Evolutionary conservation across 2,113 vertebrate species (phyloP).

Genomic region (Cisticola juncidis): DNA sequence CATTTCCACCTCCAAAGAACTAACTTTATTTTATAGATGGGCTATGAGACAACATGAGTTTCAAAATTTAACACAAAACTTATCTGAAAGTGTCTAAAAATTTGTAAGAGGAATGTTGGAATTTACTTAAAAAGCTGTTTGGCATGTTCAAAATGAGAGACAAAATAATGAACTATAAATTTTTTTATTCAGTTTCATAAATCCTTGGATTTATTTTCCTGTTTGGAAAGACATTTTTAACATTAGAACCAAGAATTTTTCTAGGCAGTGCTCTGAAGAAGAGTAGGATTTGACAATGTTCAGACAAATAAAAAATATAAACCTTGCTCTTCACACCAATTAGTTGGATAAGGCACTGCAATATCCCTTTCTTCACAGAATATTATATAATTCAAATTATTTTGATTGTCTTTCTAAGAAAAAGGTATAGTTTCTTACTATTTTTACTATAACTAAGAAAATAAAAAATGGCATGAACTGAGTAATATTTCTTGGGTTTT

Average conservation of each 20-base stretch:
- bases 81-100: not conserved
- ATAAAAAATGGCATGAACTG: not conserved
- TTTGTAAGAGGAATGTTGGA: not conserved
- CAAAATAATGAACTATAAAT: not conserved
- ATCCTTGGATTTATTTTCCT: not conserved
- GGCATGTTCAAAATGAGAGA: not conserved
- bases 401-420: not conserved
- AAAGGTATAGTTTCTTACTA: not conserved
- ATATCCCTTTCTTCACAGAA: not conserved
- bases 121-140: not conserved
- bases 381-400: not conserved
- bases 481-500: not conserved
- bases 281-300: not conserved
- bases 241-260: not conserved
- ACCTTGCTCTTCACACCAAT: not conserved
- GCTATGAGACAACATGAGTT: not conserved
- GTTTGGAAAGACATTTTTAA: not conserved
- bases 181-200: not conserved
- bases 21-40: not conserved
- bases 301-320: not conserved
- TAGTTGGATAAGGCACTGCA: not conserved
- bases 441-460: not conserved
- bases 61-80: not conserved
- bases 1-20: not conserved
- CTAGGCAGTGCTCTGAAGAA: not conserved